phyloP scores from a whole-genome alignment of 2,888 invertebrate genomes.

The Apamea monoglypha region DNA sequence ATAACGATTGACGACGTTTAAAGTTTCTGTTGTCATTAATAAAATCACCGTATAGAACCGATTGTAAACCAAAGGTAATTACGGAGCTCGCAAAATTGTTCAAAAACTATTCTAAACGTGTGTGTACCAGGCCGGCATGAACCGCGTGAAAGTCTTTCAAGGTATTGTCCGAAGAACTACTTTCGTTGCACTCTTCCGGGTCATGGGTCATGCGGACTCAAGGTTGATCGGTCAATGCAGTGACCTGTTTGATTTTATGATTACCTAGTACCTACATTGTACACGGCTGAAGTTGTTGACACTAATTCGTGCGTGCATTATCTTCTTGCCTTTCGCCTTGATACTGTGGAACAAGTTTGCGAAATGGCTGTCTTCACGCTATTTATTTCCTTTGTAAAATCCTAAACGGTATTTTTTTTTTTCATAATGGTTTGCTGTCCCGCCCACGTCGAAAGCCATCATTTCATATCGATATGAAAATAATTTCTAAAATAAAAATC shows the following conservation, averaged over 20 bases:
- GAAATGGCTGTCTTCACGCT: slow-evolving; percentile 20
- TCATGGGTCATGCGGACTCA: slow-evolving; percentile 73
- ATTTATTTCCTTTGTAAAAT: slow-evolving; percentile 26
- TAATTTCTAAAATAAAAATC: neutral
- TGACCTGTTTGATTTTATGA: slow-evolving; percentile 80
- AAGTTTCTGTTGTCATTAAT: slow-evolving; percentile 7
- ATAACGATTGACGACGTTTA: neutral
- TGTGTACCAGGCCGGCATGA: slow-evolving; percentile 78
- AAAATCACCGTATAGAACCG: slow-evolving; percentile 46
- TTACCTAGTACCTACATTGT: slow-evolving; percentile 73
- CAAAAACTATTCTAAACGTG: slow-evolving; percentile 54
- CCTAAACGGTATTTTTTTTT: neutral
- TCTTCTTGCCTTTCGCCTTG: slow-evolving; percentile 17
- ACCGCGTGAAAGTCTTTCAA: slow-evolving; percentile 78
- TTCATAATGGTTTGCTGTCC: neutral
- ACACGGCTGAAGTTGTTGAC: slow-evolving; percentile 52
- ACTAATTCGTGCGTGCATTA: slow-evolving; percentile 51
- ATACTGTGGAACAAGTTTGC: slow-evolving; percentile 32
- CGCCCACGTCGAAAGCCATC: neutral
- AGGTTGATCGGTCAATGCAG: slow-evolving; percentile 73
- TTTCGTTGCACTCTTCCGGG: slow-evolving; percentile 80
- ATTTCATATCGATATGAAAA: neutral
- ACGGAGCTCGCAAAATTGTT: slow-evolving; percentile 50
- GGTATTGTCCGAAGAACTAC: slow-evolving; percentile 78
- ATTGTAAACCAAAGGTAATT: slow-evolving; percentile 57